phyloP scores from a whole-genome alignment of 2,888 invertebrate species.

The Hydrotaea diabolus region DNA sequence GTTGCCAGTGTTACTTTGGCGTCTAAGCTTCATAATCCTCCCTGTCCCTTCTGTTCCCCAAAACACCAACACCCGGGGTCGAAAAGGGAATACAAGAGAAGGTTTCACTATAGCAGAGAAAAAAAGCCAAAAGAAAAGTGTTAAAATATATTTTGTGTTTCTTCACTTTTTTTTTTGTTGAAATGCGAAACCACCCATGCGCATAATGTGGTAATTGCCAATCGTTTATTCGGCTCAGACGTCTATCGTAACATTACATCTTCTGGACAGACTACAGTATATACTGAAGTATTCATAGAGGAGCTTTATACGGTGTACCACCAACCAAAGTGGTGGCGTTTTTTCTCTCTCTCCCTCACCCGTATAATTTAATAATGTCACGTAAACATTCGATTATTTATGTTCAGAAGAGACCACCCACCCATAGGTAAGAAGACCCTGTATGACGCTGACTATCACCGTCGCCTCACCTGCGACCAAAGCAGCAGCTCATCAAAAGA shows the following conservation, averaged over 20 bases:
- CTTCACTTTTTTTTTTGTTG: not conserved
- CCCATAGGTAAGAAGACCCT: not conserved
- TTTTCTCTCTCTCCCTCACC: slow-evolving; percentile 34
- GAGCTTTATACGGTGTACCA: not conserved
- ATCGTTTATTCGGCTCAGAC: slow-evolving; percentile 60
- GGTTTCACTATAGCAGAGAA: not conserved
- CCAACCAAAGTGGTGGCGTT: not conserved
- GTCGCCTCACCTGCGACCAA: not conserved
- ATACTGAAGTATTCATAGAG: not conserved
- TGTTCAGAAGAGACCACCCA: slow-evolving; percentile 62
- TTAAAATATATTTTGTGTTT: not conserved
- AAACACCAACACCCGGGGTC: not conserved
- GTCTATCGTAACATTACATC: slow-evolving; percentile 13
- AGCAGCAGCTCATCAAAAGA: not conserved
- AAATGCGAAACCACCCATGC: slow-evolving; percentile 63
- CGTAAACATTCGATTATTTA: slow-evolving; percentile 67
- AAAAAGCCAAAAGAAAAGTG: slow-evolving; percentile 3
- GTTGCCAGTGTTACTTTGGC: not conserved
- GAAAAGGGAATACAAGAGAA: not conserved
- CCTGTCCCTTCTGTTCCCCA: not conserved
- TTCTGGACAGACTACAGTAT: not conserved
- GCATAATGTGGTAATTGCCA: slow-evolving; percentile 64
- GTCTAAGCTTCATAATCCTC: slow-evolving; percentile 1
- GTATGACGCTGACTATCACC: not conserved
- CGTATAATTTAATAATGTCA: slow-evolving; percentile 67